Conservation (phyloP, 2,797 vertebrate species). For the Decapterus maruadsi region DNA sequence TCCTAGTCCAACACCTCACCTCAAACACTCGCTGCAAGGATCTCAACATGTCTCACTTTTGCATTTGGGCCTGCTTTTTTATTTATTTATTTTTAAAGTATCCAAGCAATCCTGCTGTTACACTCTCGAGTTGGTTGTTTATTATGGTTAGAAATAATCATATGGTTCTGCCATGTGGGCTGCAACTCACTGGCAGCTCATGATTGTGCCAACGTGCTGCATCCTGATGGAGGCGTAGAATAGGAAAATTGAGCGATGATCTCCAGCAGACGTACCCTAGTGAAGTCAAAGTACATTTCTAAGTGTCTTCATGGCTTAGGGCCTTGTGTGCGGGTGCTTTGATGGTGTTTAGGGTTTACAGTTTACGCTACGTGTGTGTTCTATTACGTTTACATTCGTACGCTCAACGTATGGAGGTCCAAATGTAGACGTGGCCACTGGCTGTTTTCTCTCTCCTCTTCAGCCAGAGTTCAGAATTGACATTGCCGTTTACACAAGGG, state of each 20-base stretch:
- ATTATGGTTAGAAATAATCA: conserved; percentile 62
- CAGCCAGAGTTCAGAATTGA: conserved; percentile 65
- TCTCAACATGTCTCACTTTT: conserved; percentile 48
- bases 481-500: conserved; percentile 83
- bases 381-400: conserved; percentile 35
- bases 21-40: conserved; percentile 62
- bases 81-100: neutral
- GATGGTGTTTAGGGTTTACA: conserved; percentile 53
- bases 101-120: conserved; percentile 31
- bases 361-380: conserved; percentile 59
- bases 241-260: conserved; percentile 64
- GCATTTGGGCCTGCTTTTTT: conserved; percentile 24
- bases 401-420: conserved; percentile 54
- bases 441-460: conserved; percentile 58
- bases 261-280: conserved; percentile 62
- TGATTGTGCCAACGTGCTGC: conserved; percentile 65
- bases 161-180: conserved; percentile 48
- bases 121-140: conserved; percentile 59
- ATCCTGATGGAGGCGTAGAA: conserved; percentile 50
- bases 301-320: conserved; percentile 45
- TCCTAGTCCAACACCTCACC: conserved; percentile 79
- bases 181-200: conserved; percentile 50
- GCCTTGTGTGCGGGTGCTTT: conserved; percentile 58
- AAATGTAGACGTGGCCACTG: conserved; percentile 79
- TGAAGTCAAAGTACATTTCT: conserved; percentile 46